Percentiles rank a stretch among this genome's conserved stretches.
Conservation (phyloP, 1,140 invertebrate genomes). For the Copidosoma floridanum region DNA sequence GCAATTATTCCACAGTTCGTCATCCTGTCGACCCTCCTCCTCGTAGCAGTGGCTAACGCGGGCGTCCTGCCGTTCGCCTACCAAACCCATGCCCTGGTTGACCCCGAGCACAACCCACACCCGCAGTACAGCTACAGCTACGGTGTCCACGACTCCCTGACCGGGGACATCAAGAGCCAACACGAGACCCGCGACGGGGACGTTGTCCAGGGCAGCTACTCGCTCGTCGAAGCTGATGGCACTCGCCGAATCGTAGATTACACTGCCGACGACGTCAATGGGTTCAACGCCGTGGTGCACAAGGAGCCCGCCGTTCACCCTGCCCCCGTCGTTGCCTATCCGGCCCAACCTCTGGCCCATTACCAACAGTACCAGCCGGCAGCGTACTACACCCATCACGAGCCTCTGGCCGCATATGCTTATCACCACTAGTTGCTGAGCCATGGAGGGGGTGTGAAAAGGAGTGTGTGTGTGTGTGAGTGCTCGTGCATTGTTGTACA, state of each 20-base stretch:
- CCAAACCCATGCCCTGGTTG: slow-evolving; percentile 19
- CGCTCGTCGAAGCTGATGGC: slow-evolving; percentile 52
- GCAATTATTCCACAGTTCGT: slow-evolving; percentile 31
- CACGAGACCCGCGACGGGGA: slow-evolving; percentile 64
- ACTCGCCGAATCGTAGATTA: slow-evolving; percentile 50
- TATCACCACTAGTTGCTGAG: too few relatives aligned
- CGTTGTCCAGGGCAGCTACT: slow-evolving; percentile 54
- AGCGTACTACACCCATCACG: too few relatives aligned
- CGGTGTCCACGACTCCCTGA: slow-evolving; percentile 63
- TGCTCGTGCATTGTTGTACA: too few relatives aligned
- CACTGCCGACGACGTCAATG: slow-evolving; percentile 49
- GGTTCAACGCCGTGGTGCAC: slow-evolving; percentile 53
- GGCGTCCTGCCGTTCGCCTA: slow-evolving; percentile 32
- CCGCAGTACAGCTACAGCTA: slow-evolving; percentile 65
- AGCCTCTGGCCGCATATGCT: too few relatives aligned
- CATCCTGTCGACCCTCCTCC: slow-evolving; percentile 28
- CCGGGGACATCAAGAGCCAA: slow-evolving; percentile 66
- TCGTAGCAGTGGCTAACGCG: slow-evolving; percentile 28
- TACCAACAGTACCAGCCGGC: too few relatives aligned
- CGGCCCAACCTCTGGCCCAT: too few relatives aligned
- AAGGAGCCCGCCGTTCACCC: slow-evolving; percentile 37
- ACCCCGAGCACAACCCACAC: slow-evolving; percentile 51
- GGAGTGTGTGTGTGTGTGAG: not conserved
- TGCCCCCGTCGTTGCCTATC: not conserved
- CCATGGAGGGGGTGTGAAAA: not conserved